phyloP scores from a whole-genome alignment of 53 echinoderm and acorn worm genomes.

The Arbacia lixula region DNA sequence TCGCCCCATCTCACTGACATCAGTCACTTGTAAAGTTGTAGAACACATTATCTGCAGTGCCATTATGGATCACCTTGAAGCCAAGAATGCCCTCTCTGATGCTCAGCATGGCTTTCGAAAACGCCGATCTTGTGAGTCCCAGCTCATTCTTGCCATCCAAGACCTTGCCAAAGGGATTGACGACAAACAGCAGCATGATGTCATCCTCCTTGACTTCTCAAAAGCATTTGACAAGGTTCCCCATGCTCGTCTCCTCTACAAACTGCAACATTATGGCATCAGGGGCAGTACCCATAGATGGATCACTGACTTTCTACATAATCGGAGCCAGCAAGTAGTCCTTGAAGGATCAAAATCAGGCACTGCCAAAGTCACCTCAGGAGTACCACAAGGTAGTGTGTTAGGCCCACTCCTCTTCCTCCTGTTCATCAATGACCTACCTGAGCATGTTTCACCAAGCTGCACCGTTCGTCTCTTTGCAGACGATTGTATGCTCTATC shows the following conservation, averaged over 20 bases:
- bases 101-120: too few species aligned
- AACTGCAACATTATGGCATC: conserved; percentile 46
- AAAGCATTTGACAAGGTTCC: conserved; percentile 53
- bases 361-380: conserved; percentile 44
- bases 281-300: conserved; percentile 20
- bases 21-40: conserved; percentile 30
- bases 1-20: conserved; percentile 41
- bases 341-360: conserved; percentile 50
- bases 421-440: conserved; percentile 63
- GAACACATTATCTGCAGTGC: too few species aligned
- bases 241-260: conserved; percentile 48
- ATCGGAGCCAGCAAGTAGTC: conserved; percentile 44
- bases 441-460: conserved; percentile 33
- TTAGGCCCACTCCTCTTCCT: conserved; percentile 56
- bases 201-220: conserved; percentile 37
- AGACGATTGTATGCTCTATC: conserved; percentile 66
- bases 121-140: too few species aligned
- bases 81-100: too few species aligned
- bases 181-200: conserved; percentile 38
- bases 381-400: conserved; percentile 68
- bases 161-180: conserved; percentile 37
- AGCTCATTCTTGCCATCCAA: too few species aligned
- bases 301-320: conserved; percentile 38
- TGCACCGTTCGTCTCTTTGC: conserved; percentile 56
- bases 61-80: too few species aligned